A percentile compares a stretch with the other conserved stretches of the same genome.
Evolutionary conservation across 2,888 invertebrate genomes (phyloP).

Genomic region (Pachydiplax longipennis): DNA sequence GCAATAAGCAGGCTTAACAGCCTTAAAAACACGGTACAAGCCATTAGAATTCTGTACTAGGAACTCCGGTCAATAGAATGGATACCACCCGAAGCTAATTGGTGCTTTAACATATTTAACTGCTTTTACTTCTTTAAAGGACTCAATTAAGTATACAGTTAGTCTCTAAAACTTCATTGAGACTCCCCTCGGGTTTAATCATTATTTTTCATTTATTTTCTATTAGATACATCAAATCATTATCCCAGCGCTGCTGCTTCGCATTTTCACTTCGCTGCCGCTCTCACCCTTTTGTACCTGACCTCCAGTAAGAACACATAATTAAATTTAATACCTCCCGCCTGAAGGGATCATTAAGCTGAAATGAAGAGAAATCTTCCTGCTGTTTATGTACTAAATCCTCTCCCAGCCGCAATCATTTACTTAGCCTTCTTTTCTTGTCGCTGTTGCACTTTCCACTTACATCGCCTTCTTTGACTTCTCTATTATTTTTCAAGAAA

Average conservation of each 20-base stretch:
- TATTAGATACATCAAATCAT: neutral
- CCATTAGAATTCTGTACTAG: too few species aligned
- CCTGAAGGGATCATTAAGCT: neutral
- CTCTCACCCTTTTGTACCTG: neutral
- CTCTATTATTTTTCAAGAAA: too few species aligned
- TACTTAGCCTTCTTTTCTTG: neutral
- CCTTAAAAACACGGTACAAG: too few species aligned
- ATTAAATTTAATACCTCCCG: slow-evolving; percentile 11
- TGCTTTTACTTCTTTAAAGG: too few species aligned
- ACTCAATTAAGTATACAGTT: too few species aligned
- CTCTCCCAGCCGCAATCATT: neutral
- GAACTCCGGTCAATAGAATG: too few species aligned
- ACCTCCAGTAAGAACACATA: neutral
- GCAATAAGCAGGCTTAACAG: too few species aligned
- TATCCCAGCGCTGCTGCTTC: too few species aligned
- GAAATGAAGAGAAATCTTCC: slow-evolving; percentile 4
- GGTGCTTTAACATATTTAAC: too few species aligned
- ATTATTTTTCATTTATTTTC: neutral
- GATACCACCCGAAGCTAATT: too few species aligned
- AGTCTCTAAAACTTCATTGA: neutral
- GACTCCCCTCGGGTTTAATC: neutral
- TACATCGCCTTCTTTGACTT: neutral
- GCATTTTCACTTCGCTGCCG: too few species aligned
- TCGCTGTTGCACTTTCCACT: neutral
- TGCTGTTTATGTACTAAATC: neutral